These are phyloP conservation scores for Tenthredo livida DNA, from an alignment of 2,888 invertebrate genomes.

Conservation along the genomic window DNA sequence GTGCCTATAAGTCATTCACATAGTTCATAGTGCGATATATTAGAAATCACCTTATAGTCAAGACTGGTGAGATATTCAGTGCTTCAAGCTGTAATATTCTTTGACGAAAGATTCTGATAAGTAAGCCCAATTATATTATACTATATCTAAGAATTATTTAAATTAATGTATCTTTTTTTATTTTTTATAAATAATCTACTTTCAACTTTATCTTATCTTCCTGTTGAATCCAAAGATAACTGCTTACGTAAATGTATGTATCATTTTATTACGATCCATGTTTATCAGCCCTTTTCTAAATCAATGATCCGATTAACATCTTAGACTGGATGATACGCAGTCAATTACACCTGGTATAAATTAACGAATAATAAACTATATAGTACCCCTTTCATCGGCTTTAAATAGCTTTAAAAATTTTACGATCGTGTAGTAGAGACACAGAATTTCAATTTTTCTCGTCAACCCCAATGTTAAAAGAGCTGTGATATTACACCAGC, in stretches of 20 bases:
- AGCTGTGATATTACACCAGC: neutral
- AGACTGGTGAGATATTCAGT: conserved; percentile 27
- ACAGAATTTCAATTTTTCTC: neutral
- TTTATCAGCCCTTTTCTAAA: neutral
- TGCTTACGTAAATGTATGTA: neutral
- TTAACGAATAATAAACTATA: neutral
- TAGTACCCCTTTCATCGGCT: neutral
- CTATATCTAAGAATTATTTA: neutral
- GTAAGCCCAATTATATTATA: conserved; percentile 34
- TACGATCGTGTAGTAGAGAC: neutral
- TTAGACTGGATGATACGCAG: neutral
- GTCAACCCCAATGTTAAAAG: neutral
- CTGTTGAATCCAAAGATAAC: conserved; percentile 9
- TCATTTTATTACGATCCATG: neutral
- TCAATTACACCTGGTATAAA: neutral
- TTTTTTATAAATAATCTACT: neutral
- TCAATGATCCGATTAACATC: neutral
- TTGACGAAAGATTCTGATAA: conserved; percentile 30
- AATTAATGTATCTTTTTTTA: neutral
- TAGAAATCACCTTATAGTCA: conserved; percentile 1
- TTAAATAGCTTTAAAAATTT: neutral
- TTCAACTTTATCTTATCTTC: neutral
- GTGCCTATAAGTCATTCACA: conserved; percentile 49
- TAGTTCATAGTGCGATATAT: conserved; percentile 40
- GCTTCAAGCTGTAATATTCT: conserved; percentile 33